These are phyloP conservation scores for Porites evermanni DNA, from an alignment of 92 coral and sea anemone species.

Conservation along the genomic window DNA sequence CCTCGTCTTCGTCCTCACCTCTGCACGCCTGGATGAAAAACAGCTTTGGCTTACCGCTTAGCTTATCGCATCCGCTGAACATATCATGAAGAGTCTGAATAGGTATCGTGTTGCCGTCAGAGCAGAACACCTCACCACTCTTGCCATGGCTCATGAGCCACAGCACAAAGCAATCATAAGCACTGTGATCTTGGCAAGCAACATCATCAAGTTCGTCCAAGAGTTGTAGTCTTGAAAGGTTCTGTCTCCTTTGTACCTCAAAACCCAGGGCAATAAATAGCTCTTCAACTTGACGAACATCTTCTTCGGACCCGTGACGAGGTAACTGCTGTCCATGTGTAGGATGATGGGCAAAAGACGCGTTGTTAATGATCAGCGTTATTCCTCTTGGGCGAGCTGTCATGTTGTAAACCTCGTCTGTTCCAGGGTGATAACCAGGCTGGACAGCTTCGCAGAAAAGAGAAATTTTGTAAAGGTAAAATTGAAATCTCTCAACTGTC, in stretches of 20 bases:
- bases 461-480: too few species aligned
- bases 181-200: constrained; percentile 34
- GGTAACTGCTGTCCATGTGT: background rate
- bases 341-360: background rate
- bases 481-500: too few species aligned
- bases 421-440: background rate
- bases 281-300: constrained; percentile 35
- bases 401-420: constrained; percentile 65
- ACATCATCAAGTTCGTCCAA: background rate
- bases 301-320: constrained; percentile 70
- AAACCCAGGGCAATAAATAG: constrained; percentile 64
- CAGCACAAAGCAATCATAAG: constrained; percentile 72
- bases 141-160: constrained; percentile 85
- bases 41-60: constrained; percentile 77
- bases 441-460: too few species aligned
- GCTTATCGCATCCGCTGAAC: constrained; percentile 59
- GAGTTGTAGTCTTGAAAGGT: constrained; percentile 41
- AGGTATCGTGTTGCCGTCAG: constrained; percentile 55
- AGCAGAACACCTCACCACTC: constrained; percentile 42
- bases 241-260: background rate
- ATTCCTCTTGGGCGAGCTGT: constrained; percentile 67
- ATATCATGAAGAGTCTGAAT: constrained; percentile 18
- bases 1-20: constrained; percentile 45
- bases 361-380: constrained; percentile 79
- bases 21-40: constrained; percentile 86